Conservation (phyloP, 1,140 invertebrate genomes). For the Frieseomelitta varia region DNA sequence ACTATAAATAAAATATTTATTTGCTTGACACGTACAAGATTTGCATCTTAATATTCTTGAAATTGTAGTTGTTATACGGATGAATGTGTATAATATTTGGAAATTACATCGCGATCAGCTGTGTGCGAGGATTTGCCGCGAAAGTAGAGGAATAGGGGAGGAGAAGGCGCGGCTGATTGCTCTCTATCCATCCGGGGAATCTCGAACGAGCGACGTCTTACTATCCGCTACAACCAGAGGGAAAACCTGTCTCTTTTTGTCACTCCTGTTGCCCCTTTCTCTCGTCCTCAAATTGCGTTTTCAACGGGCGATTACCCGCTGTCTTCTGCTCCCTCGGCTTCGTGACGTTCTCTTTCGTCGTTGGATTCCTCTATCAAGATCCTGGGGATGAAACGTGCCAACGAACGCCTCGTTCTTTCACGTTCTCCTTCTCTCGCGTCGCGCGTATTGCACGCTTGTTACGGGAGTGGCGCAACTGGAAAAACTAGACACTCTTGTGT, state of each 20-base stretch:
- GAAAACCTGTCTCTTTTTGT: background rate
- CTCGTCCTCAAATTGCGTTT: constrained; percentile 58
- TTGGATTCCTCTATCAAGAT: constrained; percentile 47
- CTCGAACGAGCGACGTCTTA: constrained; percentile 20
- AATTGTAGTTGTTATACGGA: no score
- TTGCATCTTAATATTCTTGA: no score
- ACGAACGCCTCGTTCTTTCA: background rate
- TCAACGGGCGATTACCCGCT: constrained; percentile 61
- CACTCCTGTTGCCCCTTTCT: constrained; percentile 10
- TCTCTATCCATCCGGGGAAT: constrained; percentile 41
- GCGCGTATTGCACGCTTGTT: background rate
- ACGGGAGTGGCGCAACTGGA: no score
- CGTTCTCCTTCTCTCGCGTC: background rate
- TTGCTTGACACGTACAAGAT: no score
- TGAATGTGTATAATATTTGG: background rate
- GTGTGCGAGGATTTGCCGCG: background rate
- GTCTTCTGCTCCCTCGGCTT: constrained; percentile 27
- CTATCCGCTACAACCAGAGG: constrained; percentile 3
- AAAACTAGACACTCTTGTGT: no score
- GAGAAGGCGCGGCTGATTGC: constrained; percentile 38
- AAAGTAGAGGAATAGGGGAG: background rate
- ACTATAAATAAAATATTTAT: no score
- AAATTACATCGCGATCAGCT: constrained; percentile 8
- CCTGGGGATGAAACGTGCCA: constrained; percentile 14
- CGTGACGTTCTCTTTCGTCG: constrained; percentile 2